Evolutionary conservation across 2,113 vertebrate genomes (phyloP).

Genomic region (Aix galericulata): DNA sequence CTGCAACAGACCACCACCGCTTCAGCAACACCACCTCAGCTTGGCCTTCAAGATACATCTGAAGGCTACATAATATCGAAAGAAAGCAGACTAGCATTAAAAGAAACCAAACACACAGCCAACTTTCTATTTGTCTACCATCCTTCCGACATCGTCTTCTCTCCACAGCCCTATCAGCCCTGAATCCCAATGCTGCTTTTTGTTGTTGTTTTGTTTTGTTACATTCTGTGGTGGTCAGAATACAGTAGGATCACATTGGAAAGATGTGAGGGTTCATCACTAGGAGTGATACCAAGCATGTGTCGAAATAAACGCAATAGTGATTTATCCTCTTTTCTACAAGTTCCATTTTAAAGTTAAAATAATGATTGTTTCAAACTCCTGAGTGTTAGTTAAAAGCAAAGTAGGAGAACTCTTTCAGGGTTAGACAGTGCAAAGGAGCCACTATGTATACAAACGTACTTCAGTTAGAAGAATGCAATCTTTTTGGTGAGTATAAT

Average conservation of each 20-base stretch:
- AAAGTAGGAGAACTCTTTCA: neutral
- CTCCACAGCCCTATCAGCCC: neutral
- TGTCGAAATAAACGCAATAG: neutral
- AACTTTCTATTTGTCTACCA: neutral
- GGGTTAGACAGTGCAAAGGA: neutral
- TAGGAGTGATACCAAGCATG: neutral
- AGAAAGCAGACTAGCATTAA: neutral
- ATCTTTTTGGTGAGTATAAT: neutral
- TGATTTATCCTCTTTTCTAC: neutral
- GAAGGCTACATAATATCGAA: neutral
- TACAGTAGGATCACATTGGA: neutral
- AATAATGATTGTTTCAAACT: neutral
- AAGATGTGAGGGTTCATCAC: fast-evolving
- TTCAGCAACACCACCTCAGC: neutral
- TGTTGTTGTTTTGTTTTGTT: neutral
- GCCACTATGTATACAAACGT: neutral
- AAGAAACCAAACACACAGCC: neutral
- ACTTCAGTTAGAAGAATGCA: neutral
- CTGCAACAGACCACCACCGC: neutral
- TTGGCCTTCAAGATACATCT: neutral
- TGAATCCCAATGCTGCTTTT: neutral
- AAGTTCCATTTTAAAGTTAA: neutral
- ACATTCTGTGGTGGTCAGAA: neutral
- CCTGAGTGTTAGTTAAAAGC: neutral
- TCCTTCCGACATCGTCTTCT: neutral